Conservation (phyloP, 1,140 invertebrate species). For the Drosophila ironensis region DNA sequence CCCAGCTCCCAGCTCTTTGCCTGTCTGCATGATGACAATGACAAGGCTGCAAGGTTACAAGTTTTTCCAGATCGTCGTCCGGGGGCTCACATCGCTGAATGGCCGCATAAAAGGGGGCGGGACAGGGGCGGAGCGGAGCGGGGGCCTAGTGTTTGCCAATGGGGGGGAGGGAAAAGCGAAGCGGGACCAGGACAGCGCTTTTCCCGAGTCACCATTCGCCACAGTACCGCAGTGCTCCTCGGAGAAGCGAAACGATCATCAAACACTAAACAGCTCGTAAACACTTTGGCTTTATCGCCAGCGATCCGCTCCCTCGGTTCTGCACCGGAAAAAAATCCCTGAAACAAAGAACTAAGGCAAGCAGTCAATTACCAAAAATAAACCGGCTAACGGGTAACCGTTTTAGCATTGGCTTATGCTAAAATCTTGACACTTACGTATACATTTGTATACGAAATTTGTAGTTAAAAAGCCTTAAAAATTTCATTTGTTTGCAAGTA, state of each 20-base stretch:
- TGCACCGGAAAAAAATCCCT: background rate
- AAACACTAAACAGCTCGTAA: constrained; percentile 76
- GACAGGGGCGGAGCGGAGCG: constrained; percentile 1
- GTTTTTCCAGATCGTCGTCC: constrained; percentile 70
- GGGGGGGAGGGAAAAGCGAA: too few species aligned
- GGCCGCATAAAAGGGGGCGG: background rate
- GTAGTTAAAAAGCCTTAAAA: too few species aligned
- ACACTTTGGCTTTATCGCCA: constrained; percentile 70
- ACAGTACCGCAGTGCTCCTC: background rate
- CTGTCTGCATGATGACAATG: constrained; percentile 57
- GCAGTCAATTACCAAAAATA: too few species aligned
- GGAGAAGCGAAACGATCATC: constrained; percentile 25
- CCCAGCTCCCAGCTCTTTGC: constrained; percentile 23
- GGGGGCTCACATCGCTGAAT: background rate
- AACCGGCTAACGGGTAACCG: too few species aligned
- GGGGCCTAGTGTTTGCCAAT: too few species aligned
- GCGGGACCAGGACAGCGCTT: background rate
- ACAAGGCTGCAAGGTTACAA: constrained; percentile 80
- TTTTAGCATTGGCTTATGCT: too few species aligned
- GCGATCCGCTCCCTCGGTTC: background rate
- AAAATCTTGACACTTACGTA: too few species aligned
- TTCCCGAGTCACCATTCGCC: background rate
- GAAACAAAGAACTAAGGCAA: too few species aligned
- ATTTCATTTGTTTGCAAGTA: too few species aligned
- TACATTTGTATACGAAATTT: too few species aligned